Conservation (phyloP, 2,797 vertebrate species). For the Falco naumanni region DNA sequence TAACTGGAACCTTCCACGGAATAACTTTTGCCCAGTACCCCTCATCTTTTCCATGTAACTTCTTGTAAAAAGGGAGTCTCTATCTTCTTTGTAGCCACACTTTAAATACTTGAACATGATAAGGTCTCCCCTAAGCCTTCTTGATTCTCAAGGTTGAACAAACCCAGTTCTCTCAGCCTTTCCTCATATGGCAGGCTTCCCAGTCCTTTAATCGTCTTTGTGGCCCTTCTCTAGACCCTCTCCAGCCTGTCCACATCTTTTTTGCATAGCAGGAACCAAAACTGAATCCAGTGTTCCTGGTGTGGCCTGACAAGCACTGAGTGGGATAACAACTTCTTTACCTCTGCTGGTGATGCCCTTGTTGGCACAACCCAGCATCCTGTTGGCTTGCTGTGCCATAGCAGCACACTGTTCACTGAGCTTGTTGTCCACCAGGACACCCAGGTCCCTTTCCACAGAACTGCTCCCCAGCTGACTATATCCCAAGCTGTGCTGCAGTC, state of each 20-base stretch:
- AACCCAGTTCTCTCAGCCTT: neutral
- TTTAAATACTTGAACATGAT: neutral
- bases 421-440: too few species aligned
- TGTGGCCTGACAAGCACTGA: neutral
- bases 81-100: neutral
- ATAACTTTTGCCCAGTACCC: neutral
- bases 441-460: neutral
- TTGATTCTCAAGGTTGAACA: neutral
- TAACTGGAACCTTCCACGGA: too few species aligned
- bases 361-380: neutral
- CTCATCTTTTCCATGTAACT: neutral
- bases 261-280: neutral
- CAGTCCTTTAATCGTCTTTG: too few species aligned
- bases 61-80: too few species aligned
- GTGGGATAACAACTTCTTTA: neutral
- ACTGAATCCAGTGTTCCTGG: neutral
- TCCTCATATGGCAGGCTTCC: too few species aligned
- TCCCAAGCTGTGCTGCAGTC: neutral
- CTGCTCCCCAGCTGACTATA: neutral
- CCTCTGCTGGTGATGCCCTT: neutral
- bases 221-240: too few species aligned
- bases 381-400: neutral
- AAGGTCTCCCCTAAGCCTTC: neutral
- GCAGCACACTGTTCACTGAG: neutral
- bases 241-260: neutral